Evolutionary conservation across 2,113 vertebrate genomes (phyloP), one percentile per base, ranked within the genome.

Genomic region (Pachypanchax playfairii): DNA sequence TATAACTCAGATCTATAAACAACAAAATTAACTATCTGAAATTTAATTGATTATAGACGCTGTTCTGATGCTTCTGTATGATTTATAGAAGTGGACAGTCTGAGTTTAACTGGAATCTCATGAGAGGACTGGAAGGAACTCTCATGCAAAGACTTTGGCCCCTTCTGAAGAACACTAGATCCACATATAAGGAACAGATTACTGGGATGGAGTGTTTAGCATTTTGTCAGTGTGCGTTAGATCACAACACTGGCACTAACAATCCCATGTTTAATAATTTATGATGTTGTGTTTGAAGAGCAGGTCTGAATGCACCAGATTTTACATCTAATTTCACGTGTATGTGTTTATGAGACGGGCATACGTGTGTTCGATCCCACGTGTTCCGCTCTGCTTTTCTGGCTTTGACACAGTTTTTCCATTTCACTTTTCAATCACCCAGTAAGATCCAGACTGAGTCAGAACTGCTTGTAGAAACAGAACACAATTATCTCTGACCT

Each of bases 371-470:
- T 56, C 36, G 41, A 20, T 55, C 36, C 56, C 41, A 71, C 62
- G 58, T 74, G 44, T 50, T 71, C 53, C 50, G 35, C 54, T 52
- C 17, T 65, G 65, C 44, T 58, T 13, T 25, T 46, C 49, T 75
- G 69, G 62, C 75, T 71, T 29, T 10, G 4, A 14, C 29, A 13
- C 18, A 20, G 36, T 61, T 85, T 49, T 85, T 79, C 80, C 80
- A 73, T 62, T n/a, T 85, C 47, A 24, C 26, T 56, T 49, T 42
- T 17, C 8, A 22, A 50, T 48, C 51, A 52, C 36, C 52, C 36
- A 29, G 38, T 24, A 46, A 14, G 12, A 10, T 36, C 42, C 49
- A 26, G 42, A 39, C 59, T 33, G 20, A 74, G 59, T 42, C 77
- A 70, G 59, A 60, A 10, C 48, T 56, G 53, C 73, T 55, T 18